phyloP scores from a whole-genome alignment of 2,797 vertebrate species.

The Propithecus perrieri region DNA sequence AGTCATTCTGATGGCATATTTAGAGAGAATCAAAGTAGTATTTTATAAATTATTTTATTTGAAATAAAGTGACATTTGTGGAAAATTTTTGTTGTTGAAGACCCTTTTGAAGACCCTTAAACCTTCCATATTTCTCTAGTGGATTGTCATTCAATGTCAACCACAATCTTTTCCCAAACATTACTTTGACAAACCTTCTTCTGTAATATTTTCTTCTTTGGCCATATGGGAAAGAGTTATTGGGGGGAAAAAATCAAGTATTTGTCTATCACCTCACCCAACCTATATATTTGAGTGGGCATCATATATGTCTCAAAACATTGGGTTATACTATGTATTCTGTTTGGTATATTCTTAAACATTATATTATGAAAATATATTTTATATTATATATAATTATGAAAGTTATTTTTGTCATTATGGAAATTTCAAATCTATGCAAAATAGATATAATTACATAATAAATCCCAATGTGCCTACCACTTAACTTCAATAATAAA shows the following conservation, averaged over 20 bases:
- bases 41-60: neutral
- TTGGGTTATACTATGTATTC: neutral
- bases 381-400: neutral
- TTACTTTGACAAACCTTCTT: neutral
- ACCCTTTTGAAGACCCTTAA: neutral
- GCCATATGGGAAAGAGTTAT: neutral
- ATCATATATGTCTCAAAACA: neutral
- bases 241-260: neutral
- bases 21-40: neutral
- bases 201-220: neutral
- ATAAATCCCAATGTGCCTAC: neutral
- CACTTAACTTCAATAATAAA: neutral
- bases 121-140: neutral
- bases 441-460: neutral
- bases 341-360: neutral
- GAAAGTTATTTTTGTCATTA: neutral
- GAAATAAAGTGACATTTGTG: neutral
- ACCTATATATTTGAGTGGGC: neutral
- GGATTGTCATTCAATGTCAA: neutral
- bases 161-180: neutral
- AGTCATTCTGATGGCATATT: neutral
- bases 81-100: neutral
- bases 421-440: neutral
- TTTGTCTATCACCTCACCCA: neutral
- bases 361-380: neutral